phyloP scores from a whole-genome alignment of 2,888 invertebrate genomes.

The Glaucopsyche alexis region DNA sequence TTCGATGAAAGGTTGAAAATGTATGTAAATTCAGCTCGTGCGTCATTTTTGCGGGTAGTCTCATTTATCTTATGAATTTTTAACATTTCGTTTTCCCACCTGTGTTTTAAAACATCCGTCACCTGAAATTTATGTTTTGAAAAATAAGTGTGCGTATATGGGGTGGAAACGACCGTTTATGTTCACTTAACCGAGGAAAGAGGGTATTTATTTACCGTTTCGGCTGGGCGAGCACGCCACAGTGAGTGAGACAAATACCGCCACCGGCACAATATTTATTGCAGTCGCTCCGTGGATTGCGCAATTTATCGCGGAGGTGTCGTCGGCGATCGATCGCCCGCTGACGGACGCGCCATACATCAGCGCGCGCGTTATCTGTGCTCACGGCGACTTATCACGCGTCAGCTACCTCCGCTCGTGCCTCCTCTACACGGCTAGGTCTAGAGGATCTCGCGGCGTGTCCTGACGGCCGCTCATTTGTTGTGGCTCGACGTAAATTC shows the following conservation, averaged over 20 bases:
- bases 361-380: slow-evolving; percentile 74
- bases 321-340: slow-evolving; percentile 74
- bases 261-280: slow-evolving; percentile 74
- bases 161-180: slow-evolving; percentile 80
- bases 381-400: slow-evolving; percentile 74
- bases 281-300: slow-evolving; percentile 77
- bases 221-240: slow-evolving; percentile 77
- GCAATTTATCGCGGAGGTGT: slow-evolving; percentile 78
- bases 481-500: slow-evolving; percentile 49
- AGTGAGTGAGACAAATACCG: slow-evolving; percentile 78
- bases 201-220: slow-evolving; percentile 79
- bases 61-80: slow-evolving; percentile 5
- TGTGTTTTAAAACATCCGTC: slow-evolving; percentile 49
- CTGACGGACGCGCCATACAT: slow-evolving; percentile 74
- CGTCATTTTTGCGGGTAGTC: background rate
- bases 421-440: slow-evolving; percentile 54
- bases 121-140: slow-evolving; percentile 77
- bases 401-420: slow-evolving; percentile 45
- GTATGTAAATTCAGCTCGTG: background rate
- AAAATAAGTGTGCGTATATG: slow-evolving; percentile 79
- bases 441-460: slow-evolving; percentile 44
- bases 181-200: slow-evolving; percentile 80
- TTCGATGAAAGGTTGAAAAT: background rate
- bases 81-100: slow-evolving; percentile 33
- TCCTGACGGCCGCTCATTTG: slow-evolving; percentile 58